phyloP scores from a whole-genome alignment of 1,140 invertebrate species.

The Varroa destructor region DNA sequence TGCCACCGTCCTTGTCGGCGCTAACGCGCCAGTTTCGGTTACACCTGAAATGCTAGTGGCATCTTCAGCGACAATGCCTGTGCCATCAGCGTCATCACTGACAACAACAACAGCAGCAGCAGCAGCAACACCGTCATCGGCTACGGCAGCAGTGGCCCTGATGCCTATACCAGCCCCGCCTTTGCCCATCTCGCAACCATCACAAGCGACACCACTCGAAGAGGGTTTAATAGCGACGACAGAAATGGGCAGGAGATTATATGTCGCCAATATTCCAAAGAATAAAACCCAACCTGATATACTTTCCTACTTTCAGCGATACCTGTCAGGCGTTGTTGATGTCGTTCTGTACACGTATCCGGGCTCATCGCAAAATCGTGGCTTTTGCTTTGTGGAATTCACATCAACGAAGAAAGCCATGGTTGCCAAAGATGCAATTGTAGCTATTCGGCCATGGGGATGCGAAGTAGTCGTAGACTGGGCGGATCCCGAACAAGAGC shows the following conservation, averaged over 20 bases:
- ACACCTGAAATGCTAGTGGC: no score
- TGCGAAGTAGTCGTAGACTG: conserved; percentile 23
- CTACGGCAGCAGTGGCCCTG: no score
- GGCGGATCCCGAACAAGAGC: conserved; percentile 17
- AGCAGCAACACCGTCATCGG: no score
- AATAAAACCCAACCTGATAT: conserved; percentile 14
- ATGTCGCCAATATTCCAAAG: conserved; percentile 25
- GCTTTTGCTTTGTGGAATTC: conserved; percentile 21
- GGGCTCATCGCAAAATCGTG: conserved; percentile 13
- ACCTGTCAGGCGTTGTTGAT: conserved; percentile 2
- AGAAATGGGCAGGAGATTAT: conserved; percentile 23
- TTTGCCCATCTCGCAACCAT: no score
- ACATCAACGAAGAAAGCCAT: conserved; percentile 12
- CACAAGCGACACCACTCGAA: no score
- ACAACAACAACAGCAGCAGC: no score
- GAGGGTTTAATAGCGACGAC: conserved; percentile 19
- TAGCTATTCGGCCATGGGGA: conserved; percentile 7
- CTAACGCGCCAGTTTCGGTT: no score
- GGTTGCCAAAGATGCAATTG: conserved; percentile 23
- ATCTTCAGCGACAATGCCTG: no score
- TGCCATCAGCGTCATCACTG: no score
- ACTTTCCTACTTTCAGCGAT: conserved; percentile 1
- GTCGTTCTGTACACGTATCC: conserved; percentile 15
- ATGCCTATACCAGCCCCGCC: no score
- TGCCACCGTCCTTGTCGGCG: no score